Evolutionary conservation across 2,888 invertebrate genomes (phyloP).

Genomic region (Tinea semifulvella): DNA sequence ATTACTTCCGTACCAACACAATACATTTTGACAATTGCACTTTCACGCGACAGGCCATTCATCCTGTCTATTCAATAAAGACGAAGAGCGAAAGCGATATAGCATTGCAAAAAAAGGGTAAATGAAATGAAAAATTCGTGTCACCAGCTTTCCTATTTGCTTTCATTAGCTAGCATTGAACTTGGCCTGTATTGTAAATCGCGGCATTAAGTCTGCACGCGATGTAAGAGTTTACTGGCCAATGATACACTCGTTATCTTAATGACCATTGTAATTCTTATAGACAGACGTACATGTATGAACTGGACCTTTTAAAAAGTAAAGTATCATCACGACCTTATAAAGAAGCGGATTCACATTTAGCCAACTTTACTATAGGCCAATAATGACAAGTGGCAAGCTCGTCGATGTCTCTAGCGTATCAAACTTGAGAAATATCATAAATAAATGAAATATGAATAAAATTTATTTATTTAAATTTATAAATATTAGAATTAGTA

Average conservation of each 20-base stretch:
- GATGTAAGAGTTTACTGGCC: constrained; percentile 4
- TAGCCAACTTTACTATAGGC: too few relatives aligned
- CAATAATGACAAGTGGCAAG: too few relatives aligned
- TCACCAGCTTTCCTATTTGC: constrained; percentile 55
- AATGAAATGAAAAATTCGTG: constrained; percentile 63
- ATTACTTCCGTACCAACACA: constrained; percentile 1
- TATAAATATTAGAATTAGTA: too few relatives aligned
- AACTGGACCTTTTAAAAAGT: too few relatives aligned
- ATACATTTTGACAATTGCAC: constrained; percentile 27
- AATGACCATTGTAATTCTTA: background rate
- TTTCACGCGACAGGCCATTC: constrained; percentile 59
- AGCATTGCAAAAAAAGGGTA: constrained; percentile 49
- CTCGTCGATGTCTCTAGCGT: too few relatives aligned
- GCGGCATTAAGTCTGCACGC: constrained; percentile 11
- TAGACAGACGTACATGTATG: background rate
- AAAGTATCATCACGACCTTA: too few relatives aligned
- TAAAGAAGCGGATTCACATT: too few relatives aligned
- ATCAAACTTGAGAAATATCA: too few relatives aligned
- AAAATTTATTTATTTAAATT: too few relatives aligned
- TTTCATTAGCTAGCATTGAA: constrained; percentile 34
- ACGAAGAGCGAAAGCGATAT: constrained; percentile 56
- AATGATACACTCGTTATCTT: constrained; percentile 8
- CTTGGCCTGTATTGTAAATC: constrained; percentile 36
- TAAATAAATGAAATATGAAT: too few relatives aligned
- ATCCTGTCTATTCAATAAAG: constrained; percentile 49